Percentiles rank a stretch among this genome's conserved stretches.
Evolutionary conservation across 2,797 vertebrate species (phyloP).

Genomic region (Balearica regulorum): DNA sequence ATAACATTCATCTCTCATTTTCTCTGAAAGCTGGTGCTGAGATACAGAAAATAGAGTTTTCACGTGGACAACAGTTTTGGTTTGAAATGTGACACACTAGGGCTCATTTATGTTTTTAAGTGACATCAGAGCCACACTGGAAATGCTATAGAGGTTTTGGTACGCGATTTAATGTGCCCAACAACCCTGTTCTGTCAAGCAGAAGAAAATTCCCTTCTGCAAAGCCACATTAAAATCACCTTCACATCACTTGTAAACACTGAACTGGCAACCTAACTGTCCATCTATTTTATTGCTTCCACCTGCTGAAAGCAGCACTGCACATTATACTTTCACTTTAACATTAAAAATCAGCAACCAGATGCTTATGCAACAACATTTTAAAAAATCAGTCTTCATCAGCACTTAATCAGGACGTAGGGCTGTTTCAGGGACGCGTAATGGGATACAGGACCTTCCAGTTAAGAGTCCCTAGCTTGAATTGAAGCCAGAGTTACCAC

Average conservation of each 20-base stretch:
- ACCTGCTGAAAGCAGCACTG: slow-evolving; percentile 37
- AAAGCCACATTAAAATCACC: slow-evolving; percentile 18
- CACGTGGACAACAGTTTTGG: slow-evolving; percentile 5
- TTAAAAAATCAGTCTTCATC: background rate
- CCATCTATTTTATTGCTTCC: background rate
- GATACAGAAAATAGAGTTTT: background rate
- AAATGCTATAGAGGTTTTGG: slow-evolving; percentile 44
- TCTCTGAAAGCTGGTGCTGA: background rate
- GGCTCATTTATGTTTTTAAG: slow-evolving; percentile 42
- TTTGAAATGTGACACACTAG: slow-evolving; percentile 26
- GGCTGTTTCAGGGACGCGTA: background rate
- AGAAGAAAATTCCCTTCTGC: slow-evolving; percentile 29
- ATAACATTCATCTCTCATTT: background rate
- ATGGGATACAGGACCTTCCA: background rate
- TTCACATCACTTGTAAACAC: slow-evolving; percentile 18
- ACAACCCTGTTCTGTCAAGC: slow-evolving; percentile 1
- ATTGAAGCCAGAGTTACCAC: background rate
- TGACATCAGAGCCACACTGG: slow-evolving; percentile 51
- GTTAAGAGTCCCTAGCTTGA: background rate
- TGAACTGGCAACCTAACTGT: slow-evolving; percentile 42
- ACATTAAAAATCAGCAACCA: slow-evolving; percentile 39
- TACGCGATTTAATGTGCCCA: background rate
- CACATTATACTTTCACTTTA: slow-evolving; percentile 2
- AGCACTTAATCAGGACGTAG: background rate
- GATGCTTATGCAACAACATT: slow-evolving; percentile 14